Evolutionary conservation across 2,113 vertebrate genomes (phyloP).

Genomic region (Catagonus wagneri): DNA sequence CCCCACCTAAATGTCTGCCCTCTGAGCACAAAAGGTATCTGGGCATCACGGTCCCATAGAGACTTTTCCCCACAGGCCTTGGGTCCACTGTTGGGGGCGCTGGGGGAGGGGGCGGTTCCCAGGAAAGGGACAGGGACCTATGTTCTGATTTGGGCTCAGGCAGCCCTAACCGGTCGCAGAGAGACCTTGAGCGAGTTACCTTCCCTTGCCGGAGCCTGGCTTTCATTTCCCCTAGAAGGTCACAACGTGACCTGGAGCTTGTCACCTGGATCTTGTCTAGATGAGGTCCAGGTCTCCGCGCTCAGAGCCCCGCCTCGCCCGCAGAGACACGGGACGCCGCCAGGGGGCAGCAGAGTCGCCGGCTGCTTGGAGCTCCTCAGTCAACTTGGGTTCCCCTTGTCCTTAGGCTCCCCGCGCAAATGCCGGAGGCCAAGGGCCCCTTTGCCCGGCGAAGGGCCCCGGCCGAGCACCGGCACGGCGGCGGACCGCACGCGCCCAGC

Average conservation of each 20-base stretch:
- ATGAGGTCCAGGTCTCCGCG: too few relatives aligned
- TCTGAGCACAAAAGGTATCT: slow-evolving; percentile 85
- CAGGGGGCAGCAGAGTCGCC: not conserved
- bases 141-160: not conserved
- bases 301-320: too few relatives aligned
- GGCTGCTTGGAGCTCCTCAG: not conserved
- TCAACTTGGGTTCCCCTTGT: not conserved
- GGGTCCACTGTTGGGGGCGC: not conserved
- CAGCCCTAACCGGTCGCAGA: not conserved
- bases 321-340: not conserved
- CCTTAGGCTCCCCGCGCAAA: slow-evolving; percentile 67
- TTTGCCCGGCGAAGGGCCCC: not conserved
- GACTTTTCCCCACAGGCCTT: not conserved
- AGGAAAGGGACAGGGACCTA: not conserved
- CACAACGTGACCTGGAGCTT: not conserved
- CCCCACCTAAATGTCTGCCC: slow-evolving; percentile 81
- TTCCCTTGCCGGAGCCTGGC: not conserved
- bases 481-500: accelerated
- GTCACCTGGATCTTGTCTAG: not conserved
- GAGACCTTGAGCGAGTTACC: not conserved
- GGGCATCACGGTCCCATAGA: not conserved
- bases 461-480: slow-evolving; percentile 55
- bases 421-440: slow-evolving; percentile 6
- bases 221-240: not conserved
- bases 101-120: too few relatives aligned